Conservation (phyloP, 2,888 invertebrate genomes). For the Opisthograptis luteolata region DNA sequence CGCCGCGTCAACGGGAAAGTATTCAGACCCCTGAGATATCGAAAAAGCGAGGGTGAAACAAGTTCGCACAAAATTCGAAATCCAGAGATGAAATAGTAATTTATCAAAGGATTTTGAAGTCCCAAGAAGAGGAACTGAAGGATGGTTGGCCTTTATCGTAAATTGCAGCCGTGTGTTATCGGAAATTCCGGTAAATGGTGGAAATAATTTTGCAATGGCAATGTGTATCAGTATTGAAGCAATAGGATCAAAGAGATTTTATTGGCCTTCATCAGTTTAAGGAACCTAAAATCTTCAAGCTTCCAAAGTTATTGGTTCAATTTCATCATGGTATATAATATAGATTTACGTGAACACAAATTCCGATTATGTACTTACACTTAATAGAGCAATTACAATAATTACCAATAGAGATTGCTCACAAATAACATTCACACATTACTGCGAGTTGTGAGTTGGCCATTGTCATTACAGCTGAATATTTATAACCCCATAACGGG, state of each 20-base stretch:
- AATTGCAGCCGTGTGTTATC: constrained; percentile 62
- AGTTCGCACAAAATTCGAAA: constrained; percentile 70
- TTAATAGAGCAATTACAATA: constrained; percentile 11
- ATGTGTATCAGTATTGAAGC: constrained; percentile 35
- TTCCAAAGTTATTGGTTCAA: too few relatives aligned
- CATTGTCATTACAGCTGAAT: constrained; percentile 49
- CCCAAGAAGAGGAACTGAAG: constrained; percentile 69
- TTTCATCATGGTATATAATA: not conserved
- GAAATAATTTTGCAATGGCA: constrained; percentile 43
- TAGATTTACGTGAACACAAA: not conserved
- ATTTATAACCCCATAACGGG: constrained; percentile 60
- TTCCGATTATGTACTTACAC: not conserved
- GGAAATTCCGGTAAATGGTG: constrained; percentile 46
- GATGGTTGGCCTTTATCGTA: constrained; percentile 68
- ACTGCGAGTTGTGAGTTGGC: too few relatives aligned
- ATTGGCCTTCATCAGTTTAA: constrained; percentile 3
- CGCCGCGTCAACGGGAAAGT: constrained; percentile 38
- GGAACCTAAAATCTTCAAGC: too few relatives aligned
- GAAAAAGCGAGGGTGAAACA: constrained; percentile 61
- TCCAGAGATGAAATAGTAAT: constrained; percentile 81
- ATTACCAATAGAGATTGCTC: constrained; percentile 15
- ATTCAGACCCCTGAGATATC: constrained; percentile 45
- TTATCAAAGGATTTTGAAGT: constrained; percentile 81
- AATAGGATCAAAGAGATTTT: constrained; percentile 31
- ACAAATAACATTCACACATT: constrained; percentile 47